Conservation (phyloP, 1,140 invertebrate genomes). For the Nephotettix cincticeps region DNA sequence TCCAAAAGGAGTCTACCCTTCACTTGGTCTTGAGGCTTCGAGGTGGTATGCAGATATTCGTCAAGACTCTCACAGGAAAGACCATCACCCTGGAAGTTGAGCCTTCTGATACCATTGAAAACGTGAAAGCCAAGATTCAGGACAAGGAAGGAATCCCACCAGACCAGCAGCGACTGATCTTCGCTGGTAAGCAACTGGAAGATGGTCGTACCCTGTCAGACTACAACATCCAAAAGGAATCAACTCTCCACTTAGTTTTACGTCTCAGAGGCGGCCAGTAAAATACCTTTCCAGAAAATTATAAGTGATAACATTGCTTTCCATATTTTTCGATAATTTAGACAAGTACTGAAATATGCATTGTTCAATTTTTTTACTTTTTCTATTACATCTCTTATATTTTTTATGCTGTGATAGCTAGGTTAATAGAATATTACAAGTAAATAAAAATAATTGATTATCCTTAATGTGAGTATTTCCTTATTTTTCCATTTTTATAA, state of each 20-base stretch:
- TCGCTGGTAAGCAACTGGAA: constrained; percentile 84
- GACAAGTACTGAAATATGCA: too few species aligned
- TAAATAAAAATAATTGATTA: too few species aligned
- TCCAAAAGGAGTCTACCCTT: constrained; percentile 67
- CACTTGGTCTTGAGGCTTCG: constrained; percentile 75
- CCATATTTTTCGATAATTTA: too few species aligned
- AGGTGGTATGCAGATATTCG: constrained; percentile 72
- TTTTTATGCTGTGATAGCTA: too few species aligned
- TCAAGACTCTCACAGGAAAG: constrained; percentile 65
- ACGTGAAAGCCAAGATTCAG: constrained; percentile 92
- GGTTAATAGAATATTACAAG: too few species aligned
- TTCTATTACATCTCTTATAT: too few species aligned
- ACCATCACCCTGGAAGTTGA: constrained; percentile 70
- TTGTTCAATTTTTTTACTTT: too few species aligned
- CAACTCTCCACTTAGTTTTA: constrained; percentile 62
- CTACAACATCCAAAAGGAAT: constrained; percentile 91
- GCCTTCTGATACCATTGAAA: constrained; percentile 88
- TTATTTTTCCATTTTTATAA: too few species aligned
- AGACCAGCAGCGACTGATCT: constrained; percentile 71
- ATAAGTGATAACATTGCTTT: too few species aligned
- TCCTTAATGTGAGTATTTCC: too few species aligned
- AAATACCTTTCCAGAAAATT: too few species aligned
- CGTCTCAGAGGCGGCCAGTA: too few species aligned
- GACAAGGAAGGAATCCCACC: constrained; percentile 59
- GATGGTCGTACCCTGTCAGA: constrained; percentile 88